Conservation (phyloP, 2,113 vertebrate genomes). For the Dasypus novemcinctus region DNA sequence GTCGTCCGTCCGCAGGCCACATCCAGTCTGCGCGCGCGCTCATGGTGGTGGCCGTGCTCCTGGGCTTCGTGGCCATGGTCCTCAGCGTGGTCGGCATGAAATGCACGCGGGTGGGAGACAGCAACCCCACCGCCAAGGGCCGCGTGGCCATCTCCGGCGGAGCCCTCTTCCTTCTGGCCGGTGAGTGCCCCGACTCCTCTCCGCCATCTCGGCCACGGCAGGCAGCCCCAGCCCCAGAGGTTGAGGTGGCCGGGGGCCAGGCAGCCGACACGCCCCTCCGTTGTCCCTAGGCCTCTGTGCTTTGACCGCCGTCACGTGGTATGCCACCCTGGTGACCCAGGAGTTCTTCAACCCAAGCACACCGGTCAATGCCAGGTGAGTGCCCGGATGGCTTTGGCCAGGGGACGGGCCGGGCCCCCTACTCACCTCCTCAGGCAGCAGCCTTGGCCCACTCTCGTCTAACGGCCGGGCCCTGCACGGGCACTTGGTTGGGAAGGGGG, state of each 20-base stretch:
- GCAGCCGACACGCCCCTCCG: constrained; percentile 12
- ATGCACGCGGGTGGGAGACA: constrained; percentile 97
- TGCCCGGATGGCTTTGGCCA: neutral
- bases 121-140: constrained; percentile 91
- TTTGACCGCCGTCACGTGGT: constrained; percentile 94
- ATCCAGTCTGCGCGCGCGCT: constrained; percentile 96
- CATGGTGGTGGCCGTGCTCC: constrained; percentile 95
- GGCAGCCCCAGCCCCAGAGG: neutral
- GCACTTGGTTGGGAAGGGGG: neutral
- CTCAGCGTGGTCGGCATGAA: constrained; percentile 98
- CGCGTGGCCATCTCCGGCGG: constrained; percentile 93
- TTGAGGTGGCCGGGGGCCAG: neutral
- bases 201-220: neutral
- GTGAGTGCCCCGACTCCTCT: constrained; percentile 80
- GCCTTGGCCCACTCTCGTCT: neutral
- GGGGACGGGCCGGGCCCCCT: neutral
- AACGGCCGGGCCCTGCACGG: neutral
- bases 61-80: constrained; percentile 94
- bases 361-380: constrained; percentile 94
- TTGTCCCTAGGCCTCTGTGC: constrained; percentile 90
- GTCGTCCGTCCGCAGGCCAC: constrained; percentile 85
- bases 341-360: constrained; percentile 96
- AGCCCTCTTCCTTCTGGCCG: constrained; percentile 92
- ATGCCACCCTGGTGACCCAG: constrained; percentile 93
- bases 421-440: neutral